Evolutionary conservation across 2,113 vertebrate species (phyloP), one percentile per base, ranked within the genome.

Genomic region (Gymnogyps californianus): DNA sequence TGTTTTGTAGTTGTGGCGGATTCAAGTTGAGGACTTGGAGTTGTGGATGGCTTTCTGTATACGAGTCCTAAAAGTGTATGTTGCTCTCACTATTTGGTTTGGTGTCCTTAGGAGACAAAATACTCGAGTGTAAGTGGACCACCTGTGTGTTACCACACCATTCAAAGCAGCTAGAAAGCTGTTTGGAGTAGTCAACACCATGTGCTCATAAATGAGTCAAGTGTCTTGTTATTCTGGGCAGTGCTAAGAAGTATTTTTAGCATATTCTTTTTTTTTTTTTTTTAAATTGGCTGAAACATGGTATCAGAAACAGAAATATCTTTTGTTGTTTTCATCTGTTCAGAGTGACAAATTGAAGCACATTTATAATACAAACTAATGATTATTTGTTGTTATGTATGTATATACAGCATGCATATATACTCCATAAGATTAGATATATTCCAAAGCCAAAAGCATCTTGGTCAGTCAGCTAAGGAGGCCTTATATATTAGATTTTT

Each of bases 181-280:
- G 77, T 78, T 81, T 64, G 89, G 85, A 94, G 76, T 77, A 93
- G 95, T 93, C 92, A 95, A 76, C 85, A 90, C 93, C 67, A 64
- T 64, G 83, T 91, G 93, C 62, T 94, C 74, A n/a, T 69, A 87
- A 87, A 89, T 80, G 87, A 83, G 79, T 91, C 65, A 92, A 96
- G 91, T 89, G 83, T 83, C 66, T 86, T 92, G 89, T 97, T 97
- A 90, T 96, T 94, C 87, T 96, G 81, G 92, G 83, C 88, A 95
- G 77, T 44, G 67, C 87, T 85, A 31, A 76, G 82, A 89, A 83
- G 55, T 96, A 97, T 97, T 98, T 97, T 96, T 96, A 97, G 94
- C 36, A 14, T 57, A 8, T n/a, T 79, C 2, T 31, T 46, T 46
- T 64, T 52, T 87, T 83, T 87, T 83, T 76, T 69, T 74, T 51